Evolutionary conservation across 2,888 invertebrate genomes (phyloP).

Genomic region (Chaitophorus viminalis): DNA sequence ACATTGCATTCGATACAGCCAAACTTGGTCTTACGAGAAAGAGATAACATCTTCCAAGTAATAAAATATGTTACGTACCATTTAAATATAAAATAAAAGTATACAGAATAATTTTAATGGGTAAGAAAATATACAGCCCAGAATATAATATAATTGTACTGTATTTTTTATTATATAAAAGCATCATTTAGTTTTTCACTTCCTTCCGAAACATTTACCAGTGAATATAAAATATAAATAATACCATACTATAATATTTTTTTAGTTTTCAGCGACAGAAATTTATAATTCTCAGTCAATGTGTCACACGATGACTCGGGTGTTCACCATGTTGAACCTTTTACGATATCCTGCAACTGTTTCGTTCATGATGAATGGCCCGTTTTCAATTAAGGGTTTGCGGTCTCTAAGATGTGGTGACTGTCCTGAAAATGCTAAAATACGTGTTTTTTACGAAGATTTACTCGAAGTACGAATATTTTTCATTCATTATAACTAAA

Average conservation of each 20-base stretch:
- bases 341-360: constrained; percentile 25
- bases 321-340: constrained; percentile 14
- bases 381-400: constrained; percentile 3
- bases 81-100: constrained; percentile 30
- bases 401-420: constrained; percentile 19
- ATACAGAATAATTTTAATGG: not conserved
- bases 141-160: not conserved
- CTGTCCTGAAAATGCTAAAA: not conserved
- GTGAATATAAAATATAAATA: no score
- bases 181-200: constrained; percentile 12
- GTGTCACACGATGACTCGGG: not conserved
- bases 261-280: constrained; percentile 3
- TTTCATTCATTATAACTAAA: not conserved
- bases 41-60: constrained; percentile 37
- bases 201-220: not conserved
- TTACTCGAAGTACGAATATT: constrained; percentile 22
- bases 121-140: not conserved
- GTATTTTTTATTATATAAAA: not conserved
- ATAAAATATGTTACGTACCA: constrained; percentile 13
- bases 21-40: constrained; percentile 24
- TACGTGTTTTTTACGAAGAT: constrained; percentile 27
- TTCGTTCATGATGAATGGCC: not conserved
- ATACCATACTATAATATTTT: not conserved
- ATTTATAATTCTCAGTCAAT: not conserved
- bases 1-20: constrained; percentile 48